These are phyloP conservation scores for Xiphophorus maculatus DNA, from an alignment of 2,113 vertebrate genomes.

Conservation along the genomic window DNA sequence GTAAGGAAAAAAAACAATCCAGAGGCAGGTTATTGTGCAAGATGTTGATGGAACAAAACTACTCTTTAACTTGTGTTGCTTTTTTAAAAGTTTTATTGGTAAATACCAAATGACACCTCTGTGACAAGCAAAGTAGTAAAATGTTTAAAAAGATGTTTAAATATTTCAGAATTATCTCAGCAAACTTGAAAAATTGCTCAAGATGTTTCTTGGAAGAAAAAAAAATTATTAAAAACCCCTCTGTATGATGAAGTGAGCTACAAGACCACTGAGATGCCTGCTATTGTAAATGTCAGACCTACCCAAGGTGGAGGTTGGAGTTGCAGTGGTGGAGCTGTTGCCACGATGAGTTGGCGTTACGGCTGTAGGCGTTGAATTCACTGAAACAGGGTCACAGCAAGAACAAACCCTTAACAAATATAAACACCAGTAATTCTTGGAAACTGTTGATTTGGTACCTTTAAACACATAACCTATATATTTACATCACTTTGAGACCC, in stretches of 20 bases:
- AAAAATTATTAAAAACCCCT: neutral
- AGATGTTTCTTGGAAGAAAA: neutral
- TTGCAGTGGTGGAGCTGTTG: neutral
- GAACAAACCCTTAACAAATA: conserved; percentile 9
- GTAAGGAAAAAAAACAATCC: no score
- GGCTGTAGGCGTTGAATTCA: neutral
- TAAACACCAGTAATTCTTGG: conserved; percentile 1
- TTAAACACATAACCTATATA: neutral
- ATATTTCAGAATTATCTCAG: neutral
- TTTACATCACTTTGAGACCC: neutral
- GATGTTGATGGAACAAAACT: no score
- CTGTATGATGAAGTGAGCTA: neutral
- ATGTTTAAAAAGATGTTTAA: neutral
- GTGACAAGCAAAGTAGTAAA: neutral
- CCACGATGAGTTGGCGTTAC: neutral
- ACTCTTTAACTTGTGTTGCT: no score
- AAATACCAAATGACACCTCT: neutral
- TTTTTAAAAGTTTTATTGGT: no score
- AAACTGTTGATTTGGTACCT: neutral
- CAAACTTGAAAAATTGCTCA: neutral
- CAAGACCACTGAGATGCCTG: neutral
- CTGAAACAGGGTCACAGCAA: conserved; percentile 31
- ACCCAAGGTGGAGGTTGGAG: conserved; percentile 25
- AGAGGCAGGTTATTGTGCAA: no score
- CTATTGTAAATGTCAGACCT: conserved; percentile 10